Percentiles rank a stretch among this genome's conserved stretches.
phyloP scores from a whole-genome alignment of 2,888 invertebrate species.

The Trachelus iudaicus region DNA sequence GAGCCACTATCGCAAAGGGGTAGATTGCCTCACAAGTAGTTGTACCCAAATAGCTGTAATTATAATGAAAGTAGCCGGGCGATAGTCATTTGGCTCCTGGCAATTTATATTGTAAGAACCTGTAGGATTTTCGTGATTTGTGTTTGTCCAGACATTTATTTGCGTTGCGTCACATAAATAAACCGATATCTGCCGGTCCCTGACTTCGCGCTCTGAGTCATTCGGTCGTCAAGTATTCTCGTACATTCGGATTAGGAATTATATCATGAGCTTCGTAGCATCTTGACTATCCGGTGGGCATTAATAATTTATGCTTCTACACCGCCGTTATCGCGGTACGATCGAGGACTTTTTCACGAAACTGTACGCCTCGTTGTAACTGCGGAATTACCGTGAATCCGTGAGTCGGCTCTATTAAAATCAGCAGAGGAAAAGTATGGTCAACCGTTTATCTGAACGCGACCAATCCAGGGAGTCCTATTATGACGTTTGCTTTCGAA shows the following conservation, averaged over 20 bases:
- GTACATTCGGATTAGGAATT: neutral
- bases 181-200: constrained; percentile 9
- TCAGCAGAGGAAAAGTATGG: no score
- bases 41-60: neutral
- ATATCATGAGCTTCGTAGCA: neutral
- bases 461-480: neutral
- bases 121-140: neutral
- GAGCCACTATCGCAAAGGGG: neutral
- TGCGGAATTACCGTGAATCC: no score
- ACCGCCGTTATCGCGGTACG: neutral
- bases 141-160: neutral
- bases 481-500: neutral
- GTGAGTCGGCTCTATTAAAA: no score
- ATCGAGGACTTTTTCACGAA: neutral
- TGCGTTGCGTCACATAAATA: constrained; percentile 19
- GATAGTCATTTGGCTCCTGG: neutral
- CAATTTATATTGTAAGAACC: neutral
- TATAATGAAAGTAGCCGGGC: neutral
- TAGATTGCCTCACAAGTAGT: neutral
- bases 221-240: neutral
- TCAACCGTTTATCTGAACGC: neutral
- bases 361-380: neutral
- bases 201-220: constrained; percentile 6
- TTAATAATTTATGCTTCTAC: neutral
- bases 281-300: neutral